Evolutionary conservation across 2,797 vertebrate genomes (phyloP), one percentile per base, ranked within the genome.

Genomic region (Ambastaia sidthimunki): DNA sequence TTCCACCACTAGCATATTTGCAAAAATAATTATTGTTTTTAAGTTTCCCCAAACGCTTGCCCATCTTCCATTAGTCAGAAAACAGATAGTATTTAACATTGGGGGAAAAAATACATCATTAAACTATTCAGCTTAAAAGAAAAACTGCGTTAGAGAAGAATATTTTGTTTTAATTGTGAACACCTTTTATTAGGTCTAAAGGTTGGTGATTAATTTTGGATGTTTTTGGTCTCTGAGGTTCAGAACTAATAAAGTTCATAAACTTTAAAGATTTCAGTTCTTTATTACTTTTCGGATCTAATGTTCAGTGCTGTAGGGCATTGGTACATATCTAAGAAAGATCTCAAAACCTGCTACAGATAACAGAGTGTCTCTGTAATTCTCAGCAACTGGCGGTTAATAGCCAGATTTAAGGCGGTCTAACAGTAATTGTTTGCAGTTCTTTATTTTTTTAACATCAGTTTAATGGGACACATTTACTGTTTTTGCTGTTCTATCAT

Each of bases 391-490:
- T 23, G 12, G 11, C 62, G 41, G 19, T 54, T 63, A 19, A 34
- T n/a, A 34, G 31, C 37, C 31, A 23, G 71, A 37, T 72, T 72
- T 25, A 59, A 15, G 7, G 2, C 11, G 34, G 50, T 9, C 19
- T 52, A 65, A 48, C 41, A 21, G 10, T 37, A 15, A 12, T 62
- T 48, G 12, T 74, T 74, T 57, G 54, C 6, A 62, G 31, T 28
- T 15, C 16, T n/a, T 4, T 52, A 9, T 21, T 21, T 59, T 59
- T 23, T 11, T 2, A 71, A 52, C 66, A 74, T 70, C 25, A 47
- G 37, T 18, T 80, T 71, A 47, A 13, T 69, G 44, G n/a, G n/a
- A 70, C 37, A 69, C 52, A n/a, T 65, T 79, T 63, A 65, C 71
- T 62, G 59, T 76, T 74, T 82, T 55, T 41, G 37, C 69, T 19